Base-by-base conservation (phyloP, 2,797 vertebrate genomes). In the Pipistrellus nathusii region DNA sequence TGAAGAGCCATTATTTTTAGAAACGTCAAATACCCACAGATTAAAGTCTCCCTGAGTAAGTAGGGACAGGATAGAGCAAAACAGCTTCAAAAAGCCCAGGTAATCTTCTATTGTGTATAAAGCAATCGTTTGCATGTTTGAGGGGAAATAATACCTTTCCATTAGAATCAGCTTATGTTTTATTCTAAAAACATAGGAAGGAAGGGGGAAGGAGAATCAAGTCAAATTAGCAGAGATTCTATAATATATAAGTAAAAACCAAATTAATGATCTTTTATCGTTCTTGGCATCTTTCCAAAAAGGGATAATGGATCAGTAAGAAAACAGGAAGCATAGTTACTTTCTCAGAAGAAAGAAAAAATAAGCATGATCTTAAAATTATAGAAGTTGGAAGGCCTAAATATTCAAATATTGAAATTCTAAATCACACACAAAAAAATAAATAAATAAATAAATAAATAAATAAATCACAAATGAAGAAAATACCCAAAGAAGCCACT, bases 201-300 rank as follows among this genome's bases (percentile, higher is more conserved):
- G 15, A 46, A 10, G 5, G 17, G 14, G 21, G 5, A 8, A 2
- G 6, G 6, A 57, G 14, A 72, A 15, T n/a, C 48, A 38, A 55
- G 32, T 57, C 55, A 85, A 87, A 94, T 77, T 55, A 85, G 51
- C 68, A 93, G 6, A 85, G 55, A 95, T 21, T 92, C 59, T 55
- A 75, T n/a, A n/a, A n/a, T n/a, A n/a, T 6, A 21, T 68, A 88
- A 94, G 25, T 88, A 90, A 87, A 93, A 95, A 53, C 17, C 73
- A 89, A 91, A 94, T 87, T 78, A 94, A 92, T 57, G n/a, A 62
- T 46, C 83, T 91, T 93, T 93, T 94, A 93, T 62, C 41, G 93
- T 90, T 82, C 76, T 59, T 64, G 80, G 46, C 59, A 95, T 85
- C 44, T 64, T 88, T 27, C 32, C 83, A 88, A 93, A 95, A 88